Percentiles rank a stretch among this genome's conserved stretches.
Evolutionary conservation across 2,888 invertebrate genomes (phyloP).

Genomic region (Gnatocerus cornutus): DNA sequence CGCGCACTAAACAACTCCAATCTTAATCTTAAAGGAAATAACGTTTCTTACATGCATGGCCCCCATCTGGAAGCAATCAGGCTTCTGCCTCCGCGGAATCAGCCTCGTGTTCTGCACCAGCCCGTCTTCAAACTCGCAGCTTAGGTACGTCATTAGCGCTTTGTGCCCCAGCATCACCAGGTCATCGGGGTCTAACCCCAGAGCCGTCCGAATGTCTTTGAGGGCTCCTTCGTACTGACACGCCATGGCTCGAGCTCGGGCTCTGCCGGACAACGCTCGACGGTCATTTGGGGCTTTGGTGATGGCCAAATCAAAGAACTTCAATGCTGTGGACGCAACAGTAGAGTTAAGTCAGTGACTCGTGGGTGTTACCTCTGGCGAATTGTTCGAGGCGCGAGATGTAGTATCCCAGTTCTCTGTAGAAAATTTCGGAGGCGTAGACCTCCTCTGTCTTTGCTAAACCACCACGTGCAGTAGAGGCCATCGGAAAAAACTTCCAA

Average conservation of each 20-base stretch:
- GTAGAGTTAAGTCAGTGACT: background rate
- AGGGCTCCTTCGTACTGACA: constrained; percentile 74
- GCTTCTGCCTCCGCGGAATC: constrained; percentile 65
- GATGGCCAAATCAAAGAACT: constrained; percentile 64
- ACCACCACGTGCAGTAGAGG: background rate
- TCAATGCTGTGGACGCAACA: constrained; percentile 57
- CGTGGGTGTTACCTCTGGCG: constrained; percentile 61
- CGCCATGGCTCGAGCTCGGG: constrained; percentile 73
- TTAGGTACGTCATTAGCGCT: constrained; percentile 66
- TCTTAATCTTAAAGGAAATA: too few species aligned
- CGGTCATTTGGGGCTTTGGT: constrained; percentile 69
- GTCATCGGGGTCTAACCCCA: constrained; percentile 63
- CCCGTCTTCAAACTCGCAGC: constrained; percentile 68
- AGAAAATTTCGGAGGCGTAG: constrained; percentile 63
- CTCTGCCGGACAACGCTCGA: constrained; percentile 73
- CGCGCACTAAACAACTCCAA: constrained; percentile 64
- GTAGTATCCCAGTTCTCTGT: constrained; percentile 66
- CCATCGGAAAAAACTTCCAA: too few species aligned
- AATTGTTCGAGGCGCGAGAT: constrained; percentile 66
- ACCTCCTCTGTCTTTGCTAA: constrained; percentile 59
- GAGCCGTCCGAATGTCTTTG: constrained; percentile 72
- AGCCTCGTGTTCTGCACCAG: constrained; percentile 64
- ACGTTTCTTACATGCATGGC: constrained; percentile 66
- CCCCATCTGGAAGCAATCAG: constrained; percentile 68
- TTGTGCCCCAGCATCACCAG: constrained; percentile 64